These are phyloP conservation scores for Lasioglossum oenotherae DNA, from an alignment of 2,888 invertebrate genomes.

Conservation along the genomic window DNA sequence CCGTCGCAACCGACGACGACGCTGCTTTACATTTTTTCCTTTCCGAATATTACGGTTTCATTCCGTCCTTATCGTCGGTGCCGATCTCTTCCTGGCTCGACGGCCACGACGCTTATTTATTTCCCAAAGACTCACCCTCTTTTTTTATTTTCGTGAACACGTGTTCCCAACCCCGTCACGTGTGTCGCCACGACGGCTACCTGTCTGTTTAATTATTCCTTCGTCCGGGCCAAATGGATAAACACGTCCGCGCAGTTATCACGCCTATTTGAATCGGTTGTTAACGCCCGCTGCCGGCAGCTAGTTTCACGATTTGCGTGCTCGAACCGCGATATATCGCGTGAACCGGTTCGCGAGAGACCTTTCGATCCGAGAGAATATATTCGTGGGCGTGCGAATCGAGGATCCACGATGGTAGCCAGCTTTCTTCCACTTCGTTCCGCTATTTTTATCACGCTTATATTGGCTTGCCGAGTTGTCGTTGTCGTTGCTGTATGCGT, in stretches of 20 bases:
- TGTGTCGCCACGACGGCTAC: background rate
- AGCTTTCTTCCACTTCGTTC: background rate
- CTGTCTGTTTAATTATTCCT: conserved; percentile 5
- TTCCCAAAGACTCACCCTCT: background rate
- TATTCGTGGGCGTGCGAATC: background rate
- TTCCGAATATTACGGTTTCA: background rate
- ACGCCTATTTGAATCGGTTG: background rate
- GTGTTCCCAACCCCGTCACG: background rate
- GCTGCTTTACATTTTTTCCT: conserved; percentile 5
- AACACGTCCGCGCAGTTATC: background rate
- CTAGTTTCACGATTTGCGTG: background rate
- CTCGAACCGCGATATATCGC: background rate
- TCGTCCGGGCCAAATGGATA: background rate
- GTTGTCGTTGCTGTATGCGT: too few species aligned
- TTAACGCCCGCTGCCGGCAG: background rate
- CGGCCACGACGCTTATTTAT: background rate
- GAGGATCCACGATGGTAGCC: background rate
- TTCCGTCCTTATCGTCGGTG: background rate
- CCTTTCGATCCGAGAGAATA: background rate
- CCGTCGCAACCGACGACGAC: background rate
- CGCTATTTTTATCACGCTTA: too few species aligned
- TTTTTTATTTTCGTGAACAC: background rate
- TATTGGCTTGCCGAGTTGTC: too few species aligned
- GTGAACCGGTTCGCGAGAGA: background rate
- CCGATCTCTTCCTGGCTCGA: background rate